A percentile compares a stretch with the other conserved stretches of the same genome.
phyloP scores from a whole-genome alignment of 2,888 invertebrate species.

The Parapristionchus giblindavisi region DNA sequence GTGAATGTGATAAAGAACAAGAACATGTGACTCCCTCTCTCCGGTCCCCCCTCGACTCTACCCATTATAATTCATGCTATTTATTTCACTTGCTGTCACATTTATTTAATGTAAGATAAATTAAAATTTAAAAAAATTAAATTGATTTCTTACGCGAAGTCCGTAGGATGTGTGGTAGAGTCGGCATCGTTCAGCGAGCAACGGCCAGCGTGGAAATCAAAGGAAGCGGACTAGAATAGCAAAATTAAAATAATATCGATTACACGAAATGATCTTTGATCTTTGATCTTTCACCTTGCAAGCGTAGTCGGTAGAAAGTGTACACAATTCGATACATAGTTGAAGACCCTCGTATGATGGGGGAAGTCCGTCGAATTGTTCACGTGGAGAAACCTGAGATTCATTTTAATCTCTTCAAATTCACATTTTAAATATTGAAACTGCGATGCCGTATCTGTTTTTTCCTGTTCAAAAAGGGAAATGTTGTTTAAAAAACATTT shows the following conservation, averaged over 20 bases:
- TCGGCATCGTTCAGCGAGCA: constrained; percentile 35
- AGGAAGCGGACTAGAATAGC: constrained; percentile 24
- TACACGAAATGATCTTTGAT: no score
- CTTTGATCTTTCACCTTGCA: constrained; percentile 63
- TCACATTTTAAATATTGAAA: no score
- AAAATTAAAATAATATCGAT: background rate
- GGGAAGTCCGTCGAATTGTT: constrained; percentile 67
- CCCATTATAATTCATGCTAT: no score
- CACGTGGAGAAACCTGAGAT: constrained; percentile 50
- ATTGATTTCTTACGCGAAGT: constrained; percentile 6
- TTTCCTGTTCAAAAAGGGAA: no score
- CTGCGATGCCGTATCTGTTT: no score
- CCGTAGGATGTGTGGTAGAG: constrained; percentile 7
- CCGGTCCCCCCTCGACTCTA: no score
- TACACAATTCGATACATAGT: constrained; percentile 67
- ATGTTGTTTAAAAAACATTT: no score
- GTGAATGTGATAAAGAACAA: no score
- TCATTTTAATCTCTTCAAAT: no score
- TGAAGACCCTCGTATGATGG: constrained; percentile 64
- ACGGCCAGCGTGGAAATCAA: constrained; percentile 6
- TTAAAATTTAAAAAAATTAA: background rate
- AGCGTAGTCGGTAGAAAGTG: constrained; percentile 60
- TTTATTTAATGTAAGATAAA: background rate
- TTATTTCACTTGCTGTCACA: background rate
- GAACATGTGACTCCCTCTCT: no score